Conservation (phyloP, 2,113 vertebrate genomes). For the Eonycteris spelaea region DNA sequence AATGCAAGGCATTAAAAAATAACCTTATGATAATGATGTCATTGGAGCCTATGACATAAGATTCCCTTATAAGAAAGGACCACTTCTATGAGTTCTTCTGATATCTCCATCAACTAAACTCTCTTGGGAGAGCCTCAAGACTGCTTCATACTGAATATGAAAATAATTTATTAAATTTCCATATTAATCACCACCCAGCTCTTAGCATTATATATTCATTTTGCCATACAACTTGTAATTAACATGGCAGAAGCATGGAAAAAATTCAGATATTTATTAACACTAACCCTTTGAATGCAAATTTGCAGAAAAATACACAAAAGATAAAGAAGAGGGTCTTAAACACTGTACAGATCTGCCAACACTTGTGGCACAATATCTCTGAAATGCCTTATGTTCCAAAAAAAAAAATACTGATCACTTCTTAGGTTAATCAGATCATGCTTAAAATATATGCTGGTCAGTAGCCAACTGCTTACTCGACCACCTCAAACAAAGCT, state of each 20-base stretch:
- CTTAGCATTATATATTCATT: background rate
- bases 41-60: background rate
- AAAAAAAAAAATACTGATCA: constrained; percentile 34
- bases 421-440: constrained; percentile 29
- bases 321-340: background rate
- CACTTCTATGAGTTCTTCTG: background rate
- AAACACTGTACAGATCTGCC: constrained; percentile 24
- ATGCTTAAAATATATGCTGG: background rate
- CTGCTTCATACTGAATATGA: background rate
- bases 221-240: background rate
- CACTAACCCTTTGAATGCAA: background rate
- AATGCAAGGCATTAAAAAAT: background rate
- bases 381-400: constrained; percentile 48
- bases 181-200: background rate
- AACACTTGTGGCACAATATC: background rate
- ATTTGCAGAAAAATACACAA: constrained; percentile 27
- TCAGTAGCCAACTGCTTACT: background rate
- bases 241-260: background rate
- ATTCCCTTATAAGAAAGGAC: background rate
- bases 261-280: constrained; percentile 37
- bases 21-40: constrained; percentile 17
- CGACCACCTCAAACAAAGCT: background rate
- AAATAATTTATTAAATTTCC: constrained; percentile 26
- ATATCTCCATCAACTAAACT: background rate
- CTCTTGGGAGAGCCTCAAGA: background rate